Base-by-base conservation (phyloP, 2,113 vertebrate genomes). In the Panthera tigris region DNA sequence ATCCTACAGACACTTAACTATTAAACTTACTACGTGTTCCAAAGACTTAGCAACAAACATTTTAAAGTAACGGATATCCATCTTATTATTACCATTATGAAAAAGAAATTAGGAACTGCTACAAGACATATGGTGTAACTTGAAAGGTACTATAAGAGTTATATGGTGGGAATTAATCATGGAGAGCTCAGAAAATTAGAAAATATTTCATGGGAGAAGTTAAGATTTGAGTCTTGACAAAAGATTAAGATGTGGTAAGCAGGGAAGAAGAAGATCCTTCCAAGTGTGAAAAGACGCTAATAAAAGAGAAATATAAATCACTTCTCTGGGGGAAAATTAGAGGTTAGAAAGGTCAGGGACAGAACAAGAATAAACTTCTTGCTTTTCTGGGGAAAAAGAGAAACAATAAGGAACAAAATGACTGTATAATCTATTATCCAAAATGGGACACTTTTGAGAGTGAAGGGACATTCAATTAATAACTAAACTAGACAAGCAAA, bases 61-160 rank as follows among this genome's bases (percentile, higher is more conserved):
- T 93, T 50, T 95, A 7, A 97, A 18, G 65, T 84, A 80, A 95
- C 1, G 84, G 36, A 71, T 55, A 89, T 15, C 69, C 33, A 84
- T 23, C 71, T 81, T 29, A 31, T 50, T 74, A 87, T 27, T 33
- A 85, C n/a, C 23, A 90, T 57, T 66, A 57, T 48, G 12, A 91
- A 97, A 92, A 25, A 86, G 39, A 95, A 96, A 95, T n/a, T 21
- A 95, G 55, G 52, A 93, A 83, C 50, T 95, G 48, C 79, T 98
- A 10, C 33, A 33, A 76, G 45, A 71, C 13, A 91, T 41, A 61
- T 16, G 10, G 21, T 63, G n/a, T 66, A 33, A 92, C 11, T 73
- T 63, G 27, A 19, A 57, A 95, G 45, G 11, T 71, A 71, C 6
- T 61, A n/a, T 27, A 94, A n/a, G 61, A 76, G 57, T 88, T 89